A percentile compares a stretch with the other conserved stretches of the same genome.
These are phyloP conservation scores for Lithophane semibrunnea DNA, from an alignment of 2,888 invertebrate species.

Conservation along the genomic window DNA sequence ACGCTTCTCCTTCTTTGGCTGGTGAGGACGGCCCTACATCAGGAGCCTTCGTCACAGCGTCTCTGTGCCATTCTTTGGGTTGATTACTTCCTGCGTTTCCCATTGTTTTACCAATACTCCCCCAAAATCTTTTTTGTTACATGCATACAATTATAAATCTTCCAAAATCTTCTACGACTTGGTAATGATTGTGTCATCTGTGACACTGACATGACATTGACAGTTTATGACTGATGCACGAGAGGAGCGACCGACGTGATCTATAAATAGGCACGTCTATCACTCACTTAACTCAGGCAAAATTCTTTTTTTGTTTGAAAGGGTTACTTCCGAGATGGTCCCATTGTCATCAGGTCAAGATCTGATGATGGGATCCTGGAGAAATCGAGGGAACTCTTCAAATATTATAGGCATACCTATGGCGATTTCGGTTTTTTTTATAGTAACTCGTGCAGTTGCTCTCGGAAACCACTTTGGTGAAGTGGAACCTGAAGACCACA, in stretches of 20 bases:
- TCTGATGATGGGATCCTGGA: too few species aligned
- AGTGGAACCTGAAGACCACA: too few species aligned
- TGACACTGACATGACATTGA: conserved; percentile 28
- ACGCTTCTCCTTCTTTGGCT: conserved; percentile 94
- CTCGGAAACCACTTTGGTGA: too few species aligned
- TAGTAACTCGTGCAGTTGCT: too few species aligned
- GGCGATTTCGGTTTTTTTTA: too few species aligned
- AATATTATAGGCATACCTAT: too few species aligned
- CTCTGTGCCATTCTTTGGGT: conserved; percentile 94
- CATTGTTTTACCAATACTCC: conserved; percentile 80
- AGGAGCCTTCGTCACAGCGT: conserved; percentile 85
- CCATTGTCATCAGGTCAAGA: too few species aligned
- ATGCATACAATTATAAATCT: conserved; percentile 6
- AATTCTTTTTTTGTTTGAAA: too few species aligned
- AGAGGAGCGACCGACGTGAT: background rate
- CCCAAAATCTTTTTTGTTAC: conserved; percentile 25
- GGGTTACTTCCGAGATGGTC: too few species aligned
- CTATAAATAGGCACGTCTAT: too few species aligned
- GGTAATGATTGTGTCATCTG: conserved; percentile 9
- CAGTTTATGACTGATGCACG: background rate
- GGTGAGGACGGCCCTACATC: conserved; percentile 86
- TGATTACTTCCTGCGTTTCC: conserved; percentile 95
- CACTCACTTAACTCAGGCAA: too few species aligned
- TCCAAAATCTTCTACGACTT: conserved; percentile 38
- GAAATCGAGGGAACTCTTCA: too few species aligned